Base-by-base conservation (phyloP, 2,888 invertebrate genomes). In the Xanthostigma xanthostigma region DNA sequence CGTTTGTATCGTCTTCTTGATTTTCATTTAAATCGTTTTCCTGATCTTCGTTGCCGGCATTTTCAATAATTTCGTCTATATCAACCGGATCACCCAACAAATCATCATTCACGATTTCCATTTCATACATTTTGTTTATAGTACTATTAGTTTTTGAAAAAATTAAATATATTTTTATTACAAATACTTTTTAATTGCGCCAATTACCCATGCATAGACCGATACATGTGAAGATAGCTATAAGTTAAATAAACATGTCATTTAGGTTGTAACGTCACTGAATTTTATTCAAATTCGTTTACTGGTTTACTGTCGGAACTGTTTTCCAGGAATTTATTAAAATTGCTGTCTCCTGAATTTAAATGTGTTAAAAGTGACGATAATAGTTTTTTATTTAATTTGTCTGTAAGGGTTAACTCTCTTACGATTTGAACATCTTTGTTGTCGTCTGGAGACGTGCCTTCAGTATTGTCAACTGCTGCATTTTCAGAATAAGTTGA, bases 321-420 rank as follows among this genome's bases (percentile, higher is more conserved):
- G 13, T 51, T 33, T 36, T 40, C 39, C 9, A 52, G 36, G 33
- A 52, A 44, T 36, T 47, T 48, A 39, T 44, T 44, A 38, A 52
- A 40, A 27, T 45, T 55, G 46, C 41, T 41, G 44, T 36, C 39
- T 50, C 39, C 47, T 51, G 57, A 53, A 52, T 78, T 78, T 66
- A 82, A 71, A 52, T 76, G 67, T 47, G 75, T 71, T 51, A 81
- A 69, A 50, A 81, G 68, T 1, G 79, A 79, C 49, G 75, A 70
- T 44, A 82, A 64, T 46, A 82, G 64, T 57, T 74, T 75, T 62
- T 81, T 81, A 60, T 83, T 83, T 49, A 82, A 58, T 53, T 72
- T 74, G 60, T 83, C 82, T 1, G 79, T 82, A 62, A 75, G 75
- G 10, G 75, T 76, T 51, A 75, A 62, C 64, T 76, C 77, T 45